Conservation (phyloP, 2,888 invertebrate species). For the Cataglyphis altisquamis region DNA sequence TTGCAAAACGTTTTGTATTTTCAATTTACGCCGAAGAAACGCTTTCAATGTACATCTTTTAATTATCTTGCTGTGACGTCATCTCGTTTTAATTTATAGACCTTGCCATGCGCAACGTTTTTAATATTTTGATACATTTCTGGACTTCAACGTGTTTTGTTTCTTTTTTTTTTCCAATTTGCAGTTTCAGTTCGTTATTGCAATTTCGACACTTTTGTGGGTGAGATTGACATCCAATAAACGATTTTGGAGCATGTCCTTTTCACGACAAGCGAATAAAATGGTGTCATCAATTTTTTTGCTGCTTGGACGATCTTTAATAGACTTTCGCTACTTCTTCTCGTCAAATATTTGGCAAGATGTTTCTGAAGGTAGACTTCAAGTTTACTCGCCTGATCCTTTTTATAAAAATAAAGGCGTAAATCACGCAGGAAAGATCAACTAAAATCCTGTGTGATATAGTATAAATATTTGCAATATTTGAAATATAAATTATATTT, state of each 20-base stretch:
- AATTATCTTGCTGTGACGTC: not conserved
- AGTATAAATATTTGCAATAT: not conserved
- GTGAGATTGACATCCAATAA: constrained; percentile 27
- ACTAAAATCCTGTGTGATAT: not conserved
- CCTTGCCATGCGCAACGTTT: not conserved
- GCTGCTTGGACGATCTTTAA: constrained; percentile 4
- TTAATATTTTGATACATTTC: not conserved
- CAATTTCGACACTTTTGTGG: constrained; percentile 2
- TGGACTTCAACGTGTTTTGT: not conserved
- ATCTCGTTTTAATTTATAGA: not conserved
- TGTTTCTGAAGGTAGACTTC: not conserved
- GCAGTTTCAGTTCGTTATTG: not conserved
- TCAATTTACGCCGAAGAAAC: not conserved
- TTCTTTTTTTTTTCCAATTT: not conserved
- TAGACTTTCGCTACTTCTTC: constrained; percentile 21
- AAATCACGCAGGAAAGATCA: not conserved
- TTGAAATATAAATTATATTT: not conserved
- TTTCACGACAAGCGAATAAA: constrained; percentile 33
- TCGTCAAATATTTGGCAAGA: constrained; percentile 33
- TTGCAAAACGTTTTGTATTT: not conserved
- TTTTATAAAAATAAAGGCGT: not conserved
- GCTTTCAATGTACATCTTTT: not conserved
- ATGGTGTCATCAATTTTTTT: constrained; percentile 31
- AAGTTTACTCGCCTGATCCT: constrained; percentile 54
- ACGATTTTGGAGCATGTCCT: not conserved